phyloP scores from a whole-genome alignment of 1,140 invertebrate genomes.

The Radopholus similis region DNA sequence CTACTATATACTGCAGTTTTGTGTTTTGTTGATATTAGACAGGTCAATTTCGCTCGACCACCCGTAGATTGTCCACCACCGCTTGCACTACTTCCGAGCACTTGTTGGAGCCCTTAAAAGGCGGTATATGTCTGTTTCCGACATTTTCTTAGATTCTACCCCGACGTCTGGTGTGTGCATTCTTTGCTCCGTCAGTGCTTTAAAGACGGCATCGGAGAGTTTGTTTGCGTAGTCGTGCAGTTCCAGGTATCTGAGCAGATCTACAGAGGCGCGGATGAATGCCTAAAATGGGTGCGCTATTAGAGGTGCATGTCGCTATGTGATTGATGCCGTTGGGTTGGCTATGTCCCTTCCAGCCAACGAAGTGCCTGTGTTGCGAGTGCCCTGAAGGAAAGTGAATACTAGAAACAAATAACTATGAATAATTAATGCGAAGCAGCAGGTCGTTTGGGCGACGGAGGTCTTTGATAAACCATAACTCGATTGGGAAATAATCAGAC shows the following conservation, averaged over 20 bases:
- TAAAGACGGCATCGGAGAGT: slow-evolving; percentile 51
- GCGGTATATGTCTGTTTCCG: not conserved
- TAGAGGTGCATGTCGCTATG: slow-evolving; percentile 45
- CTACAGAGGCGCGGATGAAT: slow-evolving; percentile 16
- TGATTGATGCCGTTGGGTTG: slow-evolving; percentile 72
- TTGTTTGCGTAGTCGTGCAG: slow-evolving; percentile 50
- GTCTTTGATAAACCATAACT: no score
- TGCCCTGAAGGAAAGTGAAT: no score
- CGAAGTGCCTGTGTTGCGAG: slow-evolving; percentile 84
- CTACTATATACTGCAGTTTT: no score
- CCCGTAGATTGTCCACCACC: slow-evolving; percentile 49
- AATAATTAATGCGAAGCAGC: no score
- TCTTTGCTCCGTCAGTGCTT: slow-evolving; percentile 36
- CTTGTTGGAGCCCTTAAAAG: slow-evolving; percentile 21
- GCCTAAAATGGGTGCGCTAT: no score
- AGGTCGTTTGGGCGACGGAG: no score
- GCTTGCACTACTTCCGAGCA: slow-evolving; percentile 45
- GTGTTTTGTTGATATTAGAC: no score
- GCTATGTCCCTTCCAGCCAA: slow-evolving; percentile 93
- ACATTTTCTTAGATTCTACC: slow-evolving; percentile 5
- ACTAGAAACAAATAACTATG: no score
- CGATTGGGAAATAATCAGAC: no score
- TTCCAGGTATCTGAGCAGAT: slow-evolving; percentile 50
- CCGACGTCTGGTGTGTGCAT: slow-evolving; percentile 53
- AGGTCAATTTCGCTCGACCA: no score